Conservation (phyloP, 2,113 vertebrate genomes). For the Varanus salvator region DNA sequence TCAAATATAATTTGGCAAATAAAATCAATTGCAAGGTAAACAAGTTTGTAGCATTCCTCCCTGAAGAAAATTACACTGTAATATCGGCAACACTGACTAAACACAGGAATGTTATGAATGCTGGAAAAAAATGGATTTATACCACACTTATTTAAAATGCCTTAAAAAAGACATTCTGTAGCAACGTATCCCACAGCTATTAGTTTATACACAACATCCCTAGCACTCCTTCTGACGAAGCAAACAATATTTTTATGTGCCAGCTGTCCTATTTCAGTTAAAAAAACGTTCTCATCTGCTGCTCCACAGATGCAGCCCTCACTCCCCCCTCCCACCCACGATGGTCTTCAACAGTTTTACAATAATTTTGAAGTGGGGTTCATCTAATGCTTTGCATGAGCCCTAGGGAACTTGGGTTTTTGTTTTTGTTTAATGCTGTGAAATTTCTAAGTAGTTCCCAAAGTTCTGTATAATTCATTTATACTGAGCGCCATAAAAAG, state of each 20-base stretch:
- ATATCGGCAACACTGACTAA: conserved; percentile 71
- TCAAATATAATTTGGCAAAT: conserved; percentile 79
- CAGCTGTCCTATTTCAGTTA: conserved; percentile 11
- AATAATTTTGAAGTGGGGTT: conserved; percentile 8
- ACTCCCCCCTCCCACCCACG: not conserved
- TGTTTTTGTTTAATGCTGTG: conserved; percentile 7
- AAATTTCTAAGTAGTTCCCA: conserved; percentile 34
- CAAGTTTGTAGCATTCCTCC: conserved; percentile 70
- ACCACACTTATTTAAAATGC: conserved; percentile 30
- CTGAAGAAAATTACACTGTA: conserved; percentile 68
- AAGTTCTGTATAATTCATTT: conserved; percentile 25
- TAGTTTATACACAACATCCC: conserved; percentile 16
- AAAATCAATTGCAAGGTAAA: conserved; percentile 81
- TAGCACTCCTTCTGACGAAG: conserved; percentile 37
- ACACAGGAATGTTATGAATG: conserved; percentile 65
- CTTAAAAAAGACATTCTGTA: conserved; percentile 52
- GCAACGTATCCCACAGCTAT: conserved; percentile 4
- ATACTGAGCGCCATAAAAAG: conserved; percentile 15
- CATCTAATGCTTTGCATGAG: conserved; percentile 40
- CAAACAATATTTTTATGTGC: conserved; percentile 35
- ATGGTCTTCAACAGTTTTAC: conserved; percentile 5
- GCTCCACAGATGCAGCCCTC: not conserved
- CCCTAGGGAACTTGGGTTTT: not conserved
- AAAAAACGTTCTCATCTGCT: conserved; percentile 37
- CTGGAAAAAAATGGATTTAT: conserved; percentile 29